Conservation (phyloP, 1,140 invertebrate genomes). For the Lasioglossum albipes region DNA sequence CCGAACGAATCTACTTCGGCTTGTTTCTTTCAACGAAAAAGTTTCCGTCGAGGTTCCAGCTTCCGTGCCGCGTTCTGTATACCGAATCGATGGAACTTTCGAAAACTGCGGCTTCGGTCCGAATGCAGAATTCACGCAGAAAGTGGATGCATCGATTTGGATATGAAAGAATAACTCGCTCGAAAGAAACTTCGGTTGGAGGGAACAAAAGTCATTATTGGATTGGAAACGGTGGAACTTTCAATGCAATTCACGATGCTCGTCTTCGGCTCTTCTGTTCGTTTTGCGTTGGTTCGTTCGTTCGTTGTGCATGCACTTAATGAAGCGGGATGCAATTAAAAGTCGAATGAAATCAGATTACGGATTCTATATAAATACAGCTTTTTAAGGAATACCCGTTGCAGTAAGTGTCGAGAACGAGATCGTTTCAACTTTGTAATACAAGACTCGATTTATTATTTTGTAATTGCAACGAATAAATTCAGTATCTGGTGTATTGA, state of each 20-base stretch:
- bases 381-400: too few species aligned
- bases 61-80: background rate
- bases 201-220: conserved; percentile 47
- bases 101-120: conserved; percentile 24
- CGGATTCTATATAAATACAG: background rate
- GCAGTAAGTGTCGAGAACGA: too few species aligned
- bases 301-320: background rate
- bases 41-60: background rate
- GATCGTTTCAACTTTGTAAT: too few species aligned
- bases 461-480: too few species aligned
- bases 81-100: conserved; percentile 23
- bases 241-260: background rate
- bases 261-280: background rate
- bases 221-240: conserved; percentile 4
- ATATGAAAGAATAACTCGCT: conserved; percentile 36
- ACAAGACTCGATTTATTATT: too few species aligned
- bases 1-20: background rate
- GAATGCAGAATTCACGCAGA: conserved; percentile 41
- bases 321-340: background rate
- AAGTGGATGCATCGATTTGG: conserved; percentile 45
- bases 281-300: background rate
- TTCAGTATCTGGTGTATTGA: too few species aligned
- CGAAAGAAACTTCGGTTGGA: conserved; percentile 31
- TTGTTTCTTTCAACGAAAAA: background rate
- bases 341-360: background rate